These are phyloP conservation scores for Camponotus pennsylvanicus DNA, from an alignment of 1,140 invertebrate genomes.

Conservation along the genomic window DNA sequence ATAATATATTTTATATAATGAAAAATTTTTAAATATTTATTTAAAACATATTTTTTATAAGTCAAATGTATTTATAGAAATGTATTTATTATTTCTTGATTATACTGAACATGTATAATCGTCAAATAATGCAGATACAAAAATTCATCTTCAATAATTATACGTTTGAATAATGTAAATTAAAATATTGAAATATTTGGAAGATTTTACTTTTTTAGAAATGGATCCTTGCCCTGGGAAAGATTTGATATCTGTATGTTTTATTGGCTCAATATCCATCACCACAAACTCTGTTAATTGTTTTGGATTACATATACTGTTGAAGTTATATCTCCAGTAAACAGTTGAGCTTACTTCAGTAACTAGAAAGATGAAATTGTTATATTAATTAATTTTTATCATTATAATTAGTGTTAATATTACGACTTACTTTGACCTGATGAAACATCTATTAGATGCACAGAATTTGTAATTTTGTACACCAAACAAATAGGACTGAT, in stretches of 20 bases:
- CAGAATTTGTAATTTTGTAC: constrained; percentile 94
- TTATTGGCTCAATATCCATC: constrained; percentile 96
- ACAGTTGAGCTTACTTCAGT: constrained; percentile 93
- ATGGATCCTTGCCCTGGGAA: constrained; percentile 95
- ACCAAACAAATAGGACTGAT: constrained; percentile 97
- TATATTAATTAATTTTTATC: constrained; percentile 42
- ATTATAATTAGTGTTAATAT: constrained; percentile 16
- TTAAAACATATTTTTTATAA: background rate
- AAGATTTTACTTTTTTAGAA: constrained; percentile 89
- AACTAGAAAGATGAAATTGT: constrained; percentile 84
- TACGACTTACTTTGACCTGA: constrained; percentile 94
- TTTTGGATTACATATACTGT: constrained; percentile 95
- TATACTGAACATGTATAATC: background rate
- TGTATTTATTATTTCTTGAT: background rate
- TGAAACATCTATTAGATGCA: constrained; percentile 97
- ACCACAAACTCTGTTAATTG: constrained; percentile 97
- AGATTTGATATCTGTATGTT: constrained; percentile 91
- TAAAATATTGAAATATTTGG: constrained; percentile 1
- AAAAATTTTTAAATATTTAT: constrained; percentile 5
- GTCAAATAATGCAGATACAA: background rate
- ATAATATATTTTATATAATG: background rate
- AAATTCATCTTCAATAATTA: background rate
- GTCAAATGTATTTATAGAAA: background rate
- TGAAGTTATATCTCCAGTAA: constrained; percentile 96
- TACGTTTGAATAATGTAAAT: constrained; percentile 42